phyloP scores from a whole-genome alignment of 2,888 invertebrate species.

The Scaeva pyrastri region DNA sequence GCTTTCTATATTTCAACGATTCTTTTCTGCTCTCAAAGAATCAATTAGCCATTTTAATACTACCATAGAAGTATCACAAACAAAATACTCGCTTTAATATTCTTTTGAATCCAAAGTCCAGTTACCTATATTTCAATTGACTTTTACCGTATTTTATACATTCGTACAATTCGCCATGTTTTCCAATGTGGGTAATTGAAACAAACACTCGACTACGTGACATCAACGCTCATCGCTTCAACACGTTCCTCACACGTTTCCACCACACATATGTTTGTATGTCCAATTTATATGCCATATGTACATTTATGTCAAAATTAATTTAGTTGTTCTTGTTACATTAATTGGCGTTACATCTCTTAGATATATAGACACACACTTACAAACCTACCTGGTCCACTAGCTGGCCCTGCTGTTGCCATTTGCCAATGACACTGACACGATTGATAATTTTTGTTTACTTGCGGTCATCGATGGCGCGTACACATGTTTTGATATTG shows the following conservation, averaged over 20 bases:
- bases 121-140: slow-evolving; percentile 46
- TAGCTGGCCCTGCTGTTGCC: not conserved
- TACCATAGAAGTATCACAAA: no score
- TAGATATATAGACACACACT: not conserved
- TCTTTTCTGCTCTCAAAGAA: no score
- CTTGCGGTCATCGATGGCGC: slow-evolving; percentile 65
- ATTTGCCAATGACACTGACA: slow-evolving; percentile 62
- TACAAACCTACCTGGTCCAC: not conserved
- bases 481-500: slow-evolving; percentile 56
- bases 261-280: not conserved
- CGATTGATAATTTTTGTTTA: slow-evolving; percentile 70
- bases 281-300: not conserved
- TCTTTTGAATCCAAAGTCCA: not conserved
- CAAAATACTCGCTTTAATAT: no score
- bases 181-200: not conserved
- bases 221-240: not conserved
- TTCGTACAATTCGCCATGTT: not conserved
- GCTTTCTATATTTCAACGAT: no score
- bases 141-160: not conserved
- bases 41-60: no score
- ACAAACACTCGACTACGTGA: not conserved
- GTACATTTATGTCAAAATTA: slow-evolving; percentile 41
- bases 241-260: not conserved
- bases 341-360: slow-evolving; percentile 61
- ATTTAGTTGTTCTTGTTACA: slow-evolving; percentile 64